phyloP scores from a whole-genome alignment of 2,888 invertebrate species.

The Rhagophthalmus giganteus region DNA sequence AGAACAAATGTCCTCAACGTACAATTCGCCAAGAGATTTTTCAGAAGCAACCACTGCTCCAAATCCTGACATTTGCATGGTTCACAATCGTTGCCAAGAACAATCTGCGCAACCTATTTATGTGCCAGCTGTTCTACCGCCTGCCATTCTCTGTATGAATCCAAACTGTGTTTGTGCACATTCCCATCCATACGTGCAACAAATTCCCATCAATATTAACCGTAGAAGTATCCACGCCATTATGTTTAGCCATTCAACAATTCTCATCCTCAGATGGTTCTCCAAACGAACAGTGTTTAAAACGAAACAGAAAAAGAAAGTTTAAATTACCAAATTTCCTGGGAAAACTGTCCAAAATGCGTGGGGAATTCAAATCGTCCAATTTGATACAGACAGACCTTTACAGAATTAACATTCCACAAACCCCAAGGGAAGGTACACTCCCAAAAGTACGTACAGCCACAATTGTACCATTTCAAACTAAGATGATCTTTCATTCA shows the following conservation, averaged over 20 bases:
- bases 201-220: slow-evolving; percentile 1
- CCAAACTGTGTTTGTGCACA: slow-evolving; percentile 20
- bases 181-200: slow-evolving; percentile 7
- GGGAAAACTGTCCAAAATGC: slow-evolving; percentile 3
- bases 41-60: slow-evolving; percentile 29
- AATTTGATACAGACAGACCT: slow-evolving; percentile 31
- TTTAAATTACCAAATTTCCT: neutral
- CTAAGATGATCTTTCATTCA: no score
- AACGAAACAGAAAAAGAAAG: no score
- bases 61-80: neutral
- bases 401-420: slow-evolving; percentile 41
- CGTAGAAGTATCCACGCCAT: neutral
- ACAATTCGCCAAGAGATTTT: slow-evolving; percentile 35
- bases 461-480: no score
- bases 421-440: slow-evolving; percentile 32
- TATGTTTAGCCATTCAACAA: neutral
- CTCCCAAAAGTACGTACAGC: slow-evolving; percentile 36
- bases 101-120: slow-evolving; percentile 9
- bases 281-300: neutral
- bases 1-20: slow-evolving; percentile 6
- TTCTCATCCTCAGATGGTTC: neutral
- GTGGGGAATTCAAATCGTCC: slow-evolving; percentile 1
- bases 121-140: slow-evolving; percentile 21
- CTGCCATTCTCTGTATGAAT: slow-evolving; percentile 23
- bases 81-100: neutral